Base-by-base conservation (phyloP, 1,140 invertebrate species). In the Amyelois transitella region DNA sequence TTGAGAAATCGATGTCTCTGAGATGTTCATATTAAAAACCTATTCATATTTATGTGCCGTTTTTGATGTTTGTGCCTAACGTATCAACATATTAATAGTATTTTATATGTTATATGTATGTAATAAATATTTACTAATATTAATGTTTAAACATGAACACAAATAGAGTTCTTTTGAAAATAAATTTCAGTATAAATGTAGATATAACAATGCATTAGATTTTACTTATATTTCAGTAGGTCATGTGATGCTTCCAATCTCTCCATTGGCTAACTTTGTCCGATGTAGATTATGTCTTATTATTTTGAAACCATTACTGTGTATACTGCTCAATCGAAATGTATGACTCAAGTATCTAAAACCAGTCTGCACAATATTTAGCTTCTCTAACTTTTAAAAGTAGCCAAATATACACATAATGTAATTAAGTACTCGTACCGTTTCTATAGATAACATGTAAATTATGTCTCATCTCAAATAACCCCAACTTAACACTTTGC, bases 401-500 rank as follows among this genome's bases (percentile, higher is more conserved):
- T 56, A 56, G 54, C 12, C 22, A 50, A 28, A 53, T 49, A 45
- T 60, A 58, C 56, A 66, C 32, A 28, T 50, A 51, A 54, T 48
- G n/a, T 49, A 60, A 43, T 53, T 52, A 60, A 43, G 44, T 60
- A 62, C 59, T 64, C 43, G 38, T 59, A 66, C 60, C 53, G 52
- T 44, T 48, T 60, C 53, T 60, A 50, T 60, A 47, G 50, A 62
- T 57, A 63, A 25, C 51, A 51, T 55, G 38, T 63, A 63, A 52
- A 47, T 48, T 58, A 58, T 47, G 45, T 53, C 20, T 59, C 55
- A 55, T 64, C 57, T 56, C 62, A 58, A 62, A 66, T 66, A 74
- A 85, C 75, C 84, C 84, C 79, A 80, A 81, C 70, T 81, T 83
- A 62, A 60, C 86, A 75, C 86, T 82, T 86, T 83, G 86, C 82